These are phyloP conservation scores for Asarcornis scutulata DNA, from an alignment of 2,113 vertebrate genomes.

Conservation along the genomic window DNA sequence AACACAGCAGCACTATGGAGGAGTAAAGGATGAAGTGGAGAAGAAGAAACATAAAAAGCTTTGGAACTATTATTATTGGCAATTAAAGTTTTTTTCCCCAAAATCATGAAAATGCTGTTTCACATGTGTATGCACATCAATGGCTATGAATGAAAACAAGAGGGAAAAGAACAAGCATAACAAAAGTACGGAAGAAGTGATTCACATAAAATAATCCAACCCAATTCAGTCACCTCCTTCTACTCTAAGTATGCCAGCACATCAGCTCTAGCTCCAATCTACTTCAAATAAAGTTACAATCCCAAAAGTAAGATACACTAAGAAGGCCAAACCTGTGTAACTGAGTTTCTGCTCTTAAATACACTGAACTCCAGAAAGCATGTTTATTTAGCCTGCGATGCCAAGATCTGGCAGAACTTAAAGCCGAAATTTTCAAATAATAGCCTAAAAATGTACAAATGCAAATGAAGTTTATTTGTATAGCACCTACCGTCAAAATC, in stretches of 20 bases:
- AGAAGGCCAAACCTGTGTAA: conserved; percentile 14
- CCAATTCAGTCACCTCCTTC: conserved; percentile 2
- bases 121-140: not conserved
- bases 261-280: not conserved
- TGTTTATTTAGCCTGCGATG: conserved; percentile 10
- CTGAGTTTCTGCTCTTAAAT: conserved; percentile 44
- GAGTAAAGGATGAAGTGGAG: conserved; percentile 6
- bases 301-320: not conserved
- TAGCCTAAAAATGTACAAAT: not conserved
- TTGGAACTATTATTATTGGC: conserved; percentile 60
- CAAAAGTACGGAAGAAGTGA: conserved; percentile 17
- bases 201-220: not conserved
- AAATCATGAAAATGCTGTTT: conserved; percentile 31
- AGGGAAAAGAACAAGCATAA: conserved; percentile 20
- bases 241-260: conserved; percentile 14
- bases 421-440: not conserved
- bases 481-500: not conserved
- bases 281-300: not conserved
- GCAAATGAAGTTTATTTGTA: not conserved
- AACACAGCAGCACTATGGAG: conserved; percentile 9
- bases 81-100: not conserved
- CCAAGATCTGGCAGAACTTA: conserved; percentile 12
- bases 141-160: conserved; percentile 6
- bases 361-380: conserved; percentile 1
- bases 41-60: conserved; percentile 12